Base-by-base conservation (phyloP, 2,888 invertebrate species). In the Dryocosmus kuriphilus region DNA sequence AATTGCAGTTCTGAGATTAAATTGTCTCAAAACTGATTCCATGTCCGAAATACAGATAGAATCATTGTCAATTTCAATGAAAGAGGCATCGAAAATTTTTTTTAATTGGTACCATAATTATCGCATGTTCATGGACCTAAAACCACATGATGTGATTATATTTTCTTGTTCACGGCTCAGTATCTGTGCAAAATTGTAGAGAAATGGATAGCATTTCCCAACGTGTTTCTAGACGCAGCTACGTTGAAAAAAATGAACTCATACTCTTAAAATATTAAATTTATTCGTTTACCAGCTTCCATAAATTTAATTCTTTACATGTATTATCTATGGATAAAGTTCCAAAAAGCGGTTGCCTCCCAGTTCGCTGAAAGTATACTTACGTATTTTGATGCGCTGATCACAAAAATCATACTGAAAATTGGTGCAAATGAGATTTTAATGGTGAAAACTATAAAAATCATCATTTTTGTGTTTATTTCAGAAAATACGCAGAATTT, bases 241-340 rank as follows among this genome's bases (percentile, higher is more conserved):
- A 22, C 22, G 27, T 41, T 67, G 8, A 16, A 67, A 67, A 38
- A 19, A 67, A 41, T 41, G 24, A 41, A 67, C 46, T 27, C 24
- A 2, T 24, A 19, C 41, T 14, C 16, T 67, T 67, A 67, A 67
- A 67, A 67, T 65, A 16, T 63, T 32, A 16, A 67, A 63, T 46
- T 41, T 27, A 24, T 41, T 41, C 38, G 46, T 38, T 41, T 67
- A 67, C 46, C 8, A 41, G 27, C 65, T 67, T 24, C 8, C 22
- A 67, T 67, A 67, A 67, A 67, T 67, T 61, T 27, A 6, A 27
- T 7, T 19, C 77, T 80, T 71, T 78, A 55, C 16, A 14, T 41
- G 1, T 11, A 41, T 41, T 41, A 41, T 16, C n/a, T n/a, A n/a
- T n/a, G n/a, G n/a, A n/a, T n/a, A n/a, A n/a, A n/a, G n/a, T n/a